Evolutionary conservation across 2,113 vertebrate species (phyloP), one percentile per base, ranked within the genome.

Genomic region (Cyprinodon variegatus): DNA sequence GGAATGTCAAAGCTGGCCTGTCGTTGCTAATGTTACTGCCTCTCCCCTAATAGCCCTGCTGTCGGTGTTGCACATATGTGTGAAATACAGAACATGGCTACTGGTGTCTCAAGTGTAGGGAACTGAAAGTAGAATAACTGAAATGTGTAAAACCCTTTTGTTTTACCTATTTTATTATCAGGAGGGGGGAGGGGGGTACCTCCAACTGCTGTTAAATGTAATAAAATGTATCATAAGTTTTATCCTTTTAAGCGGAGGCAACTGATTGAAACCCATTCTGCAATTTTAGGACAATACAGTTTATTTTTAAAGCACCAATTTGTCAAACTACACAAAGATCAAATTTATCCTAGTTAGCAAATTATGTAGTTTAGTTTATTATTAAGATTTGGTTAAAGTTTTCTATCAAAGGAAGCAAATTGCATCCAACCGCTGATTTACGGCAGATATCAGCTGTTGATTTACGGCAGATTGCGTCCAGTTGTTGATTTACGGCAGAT

Each of bases 1-100:
- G 79, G 84, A 85, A 88, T 83, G 82, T 85, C 74, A 65, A 79
- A 75, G 75, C 74, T 60, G 48, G 81, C 76, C 83, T 68, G 78
- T 71, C 62, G 3, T 62, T 29, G 76, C 62, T 88, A 39, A 67
- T 76, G 64, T 82, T 81, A 65, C 82, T 67, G 76, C 82, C 75
- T 85, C 61, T 82, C 61, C 81, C 50, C 68, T 84, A 72, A 76
- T 83, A 68, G 64, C 76, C 64, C 66, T 65, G 36, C 69, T 79
- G 79, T 70, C 71, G 67, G 77, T 72, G 57, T 63, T 70, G 72
- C 5, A 36, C 13, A 68, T 78, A 36, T 62, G 67, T 83, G 67
- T 86, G 85, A 77, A 87, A 78, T 85, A 79, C 75, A 84, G 22
- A 13, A 62, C 74, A 46, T 38, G 65, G 45, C 60, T 20, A 20